Evolutionary conservation across 2,113 vertebrate genomes (phyloP).

Genomic region (Platycercus adscitus): DNA sequence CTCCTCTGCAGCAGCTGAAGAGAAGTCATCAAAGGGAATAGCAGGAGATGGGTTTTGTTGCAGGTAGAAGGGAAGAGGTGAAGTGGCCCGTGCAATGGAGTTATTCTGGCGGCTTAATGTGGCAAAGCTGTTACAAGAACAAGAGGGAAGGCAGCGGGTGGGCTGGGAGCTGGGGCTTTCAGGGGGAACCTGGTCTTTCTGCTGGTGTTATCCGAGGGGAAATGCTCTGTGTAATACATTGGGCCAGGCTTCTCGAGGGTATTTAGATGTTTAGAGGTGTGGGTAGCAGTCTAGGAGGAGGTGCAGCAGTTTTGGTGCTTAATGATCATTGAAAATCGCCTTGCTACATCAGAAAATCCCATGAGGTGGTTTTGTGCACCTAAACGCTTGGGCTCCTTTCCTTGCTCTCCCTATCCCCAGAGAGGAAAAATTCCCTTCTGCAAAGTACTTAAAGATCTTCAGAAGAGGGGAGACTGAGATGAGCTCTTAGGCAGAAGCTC

Average conservation of each 20-base stretch:
- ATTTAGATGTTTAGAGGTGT: background rate
- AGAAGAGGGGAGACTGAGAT: background rate
- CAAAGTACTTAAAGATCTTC: background rate
- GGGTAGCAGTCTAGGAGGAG: background rate
- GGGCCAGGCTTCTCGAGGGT: background rate
- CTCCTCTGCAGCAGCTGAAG: conserved; percentile 69
- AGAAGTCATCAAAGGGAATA: conserved; percentile 75
- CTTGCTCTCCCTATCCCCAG: background rate
- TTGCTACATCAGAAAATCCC: fast-evolving
- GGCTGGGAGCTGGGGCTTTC: background rate
- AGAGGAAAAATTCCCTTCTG: background rate
- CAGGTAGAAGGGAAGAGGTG: conserved; percentile 63
- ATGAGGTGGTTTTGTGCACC: fast-evolving
- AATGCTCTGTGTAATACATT: fast-evolving
- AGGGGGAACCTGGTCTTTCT: background rate
- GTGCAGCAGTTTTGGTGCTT: background rate
- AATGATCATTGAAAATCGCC: background rate
- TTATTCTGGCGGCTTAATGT: background rate
- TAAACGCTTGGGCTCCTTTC: background rate
- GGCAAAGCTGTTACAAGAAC: background rate
- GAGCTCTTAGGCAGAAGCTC: background rate
- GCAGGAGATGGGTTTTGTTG: conserved; percentile 40
- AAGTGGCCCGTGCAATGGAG: background rate
- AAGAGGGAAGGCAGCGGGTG: background rate
- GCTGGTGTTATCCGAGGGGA: background rate